phyloP scores from a whole-genome alignment of 53 echinoderm and acorn worm genomes.

The Stichopus horrens region DNA sequence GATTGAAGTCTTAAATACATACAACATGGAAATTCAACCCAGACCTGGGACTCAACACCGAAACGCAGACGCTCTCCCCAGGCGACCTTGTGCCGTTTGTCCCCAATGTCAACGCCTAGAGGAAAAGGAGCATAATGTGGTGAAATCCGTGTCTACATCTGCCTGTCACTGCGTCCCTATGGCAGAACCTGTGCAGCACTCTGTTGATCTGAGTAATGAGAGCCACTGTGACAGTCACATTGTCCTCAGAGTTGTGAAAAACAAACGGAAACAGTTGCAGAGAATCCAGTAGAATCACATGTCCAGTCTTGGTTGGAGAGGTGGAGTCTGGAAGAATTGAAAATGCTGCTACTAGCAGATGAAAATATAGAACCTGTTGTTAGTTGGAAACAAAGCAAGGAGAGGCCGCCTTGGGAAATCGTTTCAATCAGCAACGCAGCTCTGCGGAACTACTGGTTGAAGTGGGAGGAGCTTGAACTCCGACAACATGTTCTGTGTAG shows the following conservation, averaged over 20 bases:
- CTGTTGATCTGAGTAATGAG: too few species aligned
- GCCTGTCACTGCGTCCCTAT: too few species aligned
- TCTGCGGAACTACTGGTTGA: constrained; percentile 38
- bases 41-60: constrained; percentile 12
- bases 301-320: background rate
- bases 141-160: too few species aligned
- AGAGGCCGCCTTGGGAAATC: background rate
- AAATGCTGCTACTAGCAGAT: background rate
- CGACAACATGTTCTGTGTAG: constrained; percentile 30
- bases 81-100: constrained; percentile 31
- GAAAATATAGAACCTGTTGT: background rate
- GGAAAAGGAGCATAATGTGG: background rate
- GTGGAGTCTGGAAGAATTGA: constrained; percentile 10
- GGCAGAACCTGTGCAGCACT: too few species aligned
- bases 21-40: constrained; percentile 43
- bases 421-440: background rate
- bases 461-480: constrained; percentile 49
- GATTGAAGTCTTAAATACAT: constrained; percentile 30
- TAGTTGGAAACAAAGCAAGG: background rate
- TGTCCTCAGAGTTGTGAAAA: too few species aligned
- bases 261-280: background rate
- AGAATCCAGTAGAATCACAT: background rate
- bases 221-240: too few species aligned
- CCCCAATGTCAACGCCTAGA: background rate
- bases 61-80: constrained; percentile 43